Conservation (phyloP, 2,888 invertebrate genomes). For the Macrosoma leucophasiata region DNA sequence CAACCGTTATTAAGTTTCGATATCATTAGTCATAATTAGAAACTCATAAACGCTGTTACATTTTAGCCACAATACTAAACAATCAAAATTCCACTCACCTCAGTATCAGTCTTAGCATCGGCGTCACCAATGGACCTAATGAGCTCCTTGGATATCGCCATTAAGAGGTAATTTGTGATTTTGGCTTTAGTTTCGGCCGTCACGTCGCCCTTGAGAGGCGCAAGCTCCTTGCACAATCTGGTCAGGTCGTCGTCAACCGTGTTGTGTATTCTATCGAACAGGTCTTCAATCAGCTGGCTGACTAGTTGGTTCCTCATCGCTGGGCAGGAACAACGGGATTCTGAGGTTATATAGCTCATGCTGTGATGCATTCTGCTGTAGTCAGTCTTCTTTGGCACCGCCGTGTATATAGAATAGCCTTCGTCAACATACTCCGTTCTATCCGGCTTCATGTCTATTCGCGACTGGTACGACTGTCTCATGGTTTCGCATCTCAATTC, state of each 20-base stretch:
- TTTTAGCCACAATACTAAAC: constrained; percentile 50
- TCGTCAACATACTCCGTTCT: constrained; percentile 66
- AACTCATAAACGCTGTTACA: constrained; percentile 39
- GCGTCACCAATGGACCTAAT: constrained; percentile 70
- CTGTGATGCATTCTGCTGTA: constrained; percentile 68
- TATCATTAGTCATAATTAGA: constrained; percentile 33
- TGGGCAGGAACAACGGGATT: constrained; percentile 62
- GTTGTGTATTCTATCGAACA: constrained; percentile 64
- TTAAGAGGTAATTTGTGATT: constrained; percentile 69
- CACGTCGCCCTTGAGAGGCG: constrained; percentile 44
- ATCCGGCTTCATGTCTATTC: constrained; percentile 63
- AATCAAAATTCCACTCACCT: constrained; percentile 49
- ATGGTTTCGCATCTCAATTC: constrained; percentile 63
- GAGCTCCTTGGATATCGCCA: constrained; percentile 71
- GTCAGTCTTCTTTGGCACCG: constrained; percentile 66
- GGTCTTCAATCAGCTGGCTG: constrained; percentile 63
- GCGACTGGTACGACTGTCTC: constrained; percentile 60
- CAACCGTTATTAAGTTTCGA: constrained; percentile 41
- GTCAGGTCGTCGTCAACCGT: constrained; percentile 58
- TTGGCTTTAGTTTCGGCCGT: constrained; percentile 64
- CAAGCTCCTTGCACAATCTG: constrained; percentile 57
- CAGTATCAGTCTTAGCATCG: constrained; percentile 70
- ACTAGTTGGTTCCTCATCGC: constrained; percentile 65
- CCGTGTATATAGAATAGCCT: constrained; percentile 65
- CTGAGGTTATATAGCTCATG: constrained; percentile 63